These are phyloP conservation scores for Oreonectes daqikongensis DNA, from an alignment of 2,797 vertebrate genomes.

Conservation along the genomic window DNA sequence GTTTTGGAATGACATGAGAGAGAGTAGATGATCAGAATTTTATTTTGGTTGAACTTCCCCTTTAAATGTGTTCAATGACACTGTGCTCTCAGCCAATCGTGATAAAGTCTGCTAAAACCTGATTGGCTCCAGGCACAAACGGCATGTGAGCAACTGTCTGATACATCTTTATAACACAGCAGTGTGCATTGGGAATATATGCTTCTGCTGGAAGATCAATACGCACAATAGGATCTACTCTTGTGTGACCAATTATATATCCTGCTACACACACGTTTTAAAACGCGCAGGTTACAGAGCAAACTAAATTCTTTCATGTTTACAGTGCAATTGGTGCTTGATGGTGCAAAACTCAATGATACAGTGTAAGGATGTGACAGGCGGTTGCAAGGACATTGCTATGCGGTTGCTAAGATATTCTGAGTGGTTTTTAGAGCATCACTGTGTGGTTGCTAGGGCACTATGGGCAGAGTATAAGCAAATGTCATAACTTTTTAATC, in stretches of 20 bases:
- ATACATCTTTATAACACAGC: conserved; percentile 27
- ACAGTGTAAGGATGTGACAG: neutral
- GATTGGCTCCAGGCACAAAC: neutral
- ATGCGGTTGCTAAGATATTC: neutral
- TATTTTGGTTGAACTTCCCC: neutral
- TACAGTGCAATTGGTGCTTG: too few species aligned
- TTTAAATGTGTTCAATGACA: neutral
- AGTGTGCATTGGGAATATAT: neutral
- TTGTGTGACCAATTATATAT: conserved; percentile 38
- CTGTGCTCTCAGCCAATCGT: neutral
- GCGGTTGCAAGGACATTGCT: neutral
- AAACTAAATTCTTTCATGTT: too few species aligned
- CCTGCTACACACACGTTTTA: conserved; percentile 17
- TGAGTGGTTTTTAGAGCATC: neutral
- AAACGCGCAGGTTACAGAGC: too few species aligned
- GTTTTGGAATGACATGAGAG: neutral
- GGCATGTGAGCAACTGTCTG: conserved; percentile 10
- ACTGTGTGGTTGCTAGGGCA: neutral
- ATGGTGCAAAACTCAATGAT: too few species aligned
- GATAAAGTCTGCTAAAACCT: neutral
- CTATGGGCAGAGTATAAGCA: neutral
- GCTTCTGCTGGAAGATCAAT: conserved; percentile 18
- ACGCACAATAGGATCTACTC: neutral
- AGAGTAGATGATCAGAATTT: neutral
- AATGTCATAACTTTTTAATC: too few species aligned